Evolutionary conservation across 2,888 invertebrate species (phyloP).

Genomic region (Elysia crispata): DNA sequence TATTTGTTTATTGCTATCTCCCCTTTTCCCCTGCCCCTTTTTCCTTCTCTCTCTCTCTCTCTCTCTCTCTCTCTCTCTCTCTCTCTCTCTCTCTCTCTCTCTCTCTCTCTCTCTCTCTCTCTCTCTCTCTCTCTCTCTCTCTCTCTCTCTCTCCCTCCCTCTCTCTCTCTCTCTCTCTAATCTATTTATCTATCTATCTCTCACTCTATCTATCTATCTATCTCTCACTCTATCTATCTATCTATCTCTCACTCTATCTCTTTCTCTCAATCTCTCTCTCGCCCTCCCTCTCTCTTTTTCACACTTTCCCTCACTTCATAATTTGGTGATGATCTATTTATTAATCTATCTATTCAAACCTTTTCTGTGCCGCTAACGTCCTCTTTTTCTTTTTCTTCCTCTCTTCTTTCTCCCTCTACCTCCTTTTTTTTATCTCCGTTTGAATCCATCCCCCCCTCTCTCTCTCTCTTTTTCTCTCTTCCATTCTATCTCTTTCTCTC

Average conservation of each 20-base stretch:
- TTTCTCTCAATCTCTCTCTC: not conserved
- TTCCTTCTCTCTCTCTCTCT: no score
- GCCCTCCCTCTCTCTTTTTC: not conserved
- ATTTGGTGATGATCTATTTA: no score
- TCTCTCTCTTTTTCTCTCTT: slow-evolving; percentile 9
- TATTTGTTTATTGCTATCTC: no score
- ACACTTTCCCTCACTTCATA: slow-evolving; percentile 16
- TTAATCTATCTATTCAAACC: no score
- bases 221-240: no score
- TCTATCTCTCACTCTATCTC: not conserved
- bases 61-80: slow-evolving; percentile 9
- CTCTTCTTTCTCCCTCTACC: no score
- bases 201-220: slow-evolving; percentile 39
- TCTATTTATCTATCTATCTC: slow-evolving; percentile 3
- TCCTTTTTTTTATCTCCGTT: no score
- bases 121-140: not conserved
- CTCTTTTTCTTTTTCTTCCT: no score
- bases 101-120: not conserved
- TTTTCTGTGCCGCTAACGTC: no score
- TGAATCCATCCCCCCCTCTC: not conserved
- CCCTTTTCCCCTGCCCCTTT: no score
- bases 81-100: not conserved
- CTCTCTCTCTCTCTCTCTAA: not conserved
- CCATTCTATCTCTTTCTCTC: not conserved
- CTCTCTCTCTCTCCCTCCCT: not conserved